A percentile compares a stretch with the other conserved stretches of the same genome.
Evolutionary conservation across 2,113 vertebrate species (phyloP).

Genomic region (Siniperca knerii): DNA sequence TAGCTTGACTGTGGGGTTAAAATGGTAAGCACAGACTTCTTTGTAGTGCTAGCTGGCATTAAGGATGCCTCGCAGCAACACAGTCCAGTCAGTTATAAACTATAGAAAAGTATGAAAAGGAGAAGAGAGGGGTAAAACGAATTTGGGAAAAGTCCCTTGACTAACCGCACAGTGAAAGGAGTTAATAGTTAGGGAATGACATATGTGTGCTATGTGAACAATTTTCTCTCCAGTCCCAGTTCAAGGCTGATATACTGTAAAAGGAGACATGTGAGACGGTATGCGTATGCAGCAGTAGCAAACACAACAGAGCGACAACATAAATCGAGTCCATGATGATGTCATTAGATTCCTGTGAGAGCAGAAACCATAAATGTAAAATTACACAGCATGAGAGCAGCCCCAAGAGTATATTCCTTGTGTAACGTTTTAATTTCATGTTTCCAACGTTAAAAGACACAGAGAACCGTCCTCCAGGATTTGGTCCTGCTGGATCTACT

Average conservation of each 20-base stretch:
- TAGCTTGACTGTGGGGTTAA: neutral
- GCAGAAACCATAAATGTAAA: constrained; percentile 46
- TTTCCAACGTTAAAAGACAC: constrained; percentile 58
- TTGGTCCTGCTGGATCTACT: constrained; percentile 36
- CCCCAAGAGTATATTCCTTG: constrained; percentile 35
- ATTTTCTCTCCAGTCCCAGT: constrained; percentile 12
- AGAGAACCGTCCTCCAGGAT: constrained; percentile 43
- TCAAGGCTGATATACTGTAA: constrained; percentile 37
- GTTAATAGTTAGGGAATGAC: constrained; percentile 42
- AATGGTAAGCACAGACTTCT: constrained; percentile 8
- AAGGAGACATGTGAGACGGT: constrained; percentile 38
- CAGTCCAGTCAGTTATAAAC: constrained; percentile 32
- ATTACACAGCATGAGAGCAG: constrained; percentile 47
- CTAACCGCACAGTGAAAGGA: constrained; percentile 19
- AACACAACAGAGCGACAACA: constrained; percentile 22
- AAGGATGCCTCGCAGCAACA: constrained; percentile 8
- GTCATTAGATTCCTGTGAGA: constrained; percentile 65
- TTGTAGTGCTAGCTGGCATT: constrained; percentile 45
- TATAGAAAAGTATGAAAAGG: neutral
- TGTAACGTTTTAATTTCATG: constrained; percentile 59
- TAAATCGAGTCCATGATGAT: constrained; percentile 44
- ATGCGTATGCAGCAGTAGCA: constrained; percentile 31
- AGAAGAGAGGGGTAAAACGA: neutral
- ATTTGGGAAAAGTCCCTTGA: constrained; percentile 6
- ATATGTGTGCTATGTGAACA: constrained; percentile 37